These are phyloP conservation scores for Euclidia mi DNA, from an alignment of 2,888 invertebrate species.

Conservation along the genomic window DNA sequence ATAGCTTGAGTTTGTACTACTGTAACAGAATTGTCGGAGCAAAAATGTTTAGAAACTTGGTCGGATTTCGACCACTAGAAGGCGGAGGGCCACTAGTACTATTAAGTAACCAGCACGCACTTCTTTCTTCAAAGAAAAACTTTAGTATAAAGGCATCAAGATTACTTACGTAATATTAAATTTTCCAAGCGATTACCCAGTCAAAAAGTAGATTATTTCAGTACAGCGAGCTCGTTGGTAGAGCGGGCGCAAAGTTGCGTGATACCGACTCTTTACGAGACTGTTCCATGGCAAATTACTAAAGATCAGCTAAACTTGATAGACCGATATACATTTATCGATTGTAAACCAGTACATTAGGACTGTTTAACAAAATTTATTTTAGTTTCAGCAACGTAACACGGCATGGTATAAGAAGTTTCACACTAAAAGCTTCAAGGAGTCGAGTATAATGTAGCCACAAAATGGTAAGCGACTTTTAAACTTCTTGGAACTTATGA, in stretches of 20 bases:
- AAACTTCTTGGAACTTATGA: not conserved
- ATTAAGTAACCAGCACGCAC: conserved; percentile 32
- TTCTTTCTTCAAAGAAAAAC: conserved; percentile 41
- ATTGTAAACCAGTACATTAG: conserved; percentile 49
- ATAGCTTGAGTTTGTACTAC: no score
- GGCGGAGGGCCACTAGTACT: no score
- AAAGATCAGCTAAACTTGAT: conserved; percentile 51
- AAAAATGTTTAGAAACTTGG: no score
- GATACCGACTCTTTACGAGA: conserved; percentile 49
- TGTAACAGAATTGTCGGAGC: no score
- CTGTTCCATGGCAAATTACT: conserved; percentile 53
- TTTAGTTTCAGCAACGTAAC: conserved; percentile 34
- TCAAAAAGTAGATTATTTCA: conserved; percentile 68
- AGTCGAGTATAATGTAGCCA: not conserved
- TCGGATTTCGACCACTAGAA: no score
- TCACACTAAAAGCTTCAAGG: conserved; percentile 13
- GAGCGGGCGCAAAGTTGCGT: conserved; percentile 51
- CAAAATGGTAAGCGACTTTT: conserved; percentile 1
- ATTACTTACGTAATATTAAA: conserved; percentile 66
- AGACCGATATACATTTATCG: conserved; percentile 49
- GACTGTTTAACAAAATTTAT: conserved; percentile 45
- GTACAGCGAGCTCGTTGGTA: conserved; percentile 50
- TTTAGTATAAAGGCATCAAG: conserved; percentile 59
- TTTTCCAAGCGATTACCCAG: conserved; percentile 58
- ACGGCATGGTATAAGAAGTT: conserved; percentile 16